Conservation (phyloP, 2,113 vertebrate genomes). For the Nibea coibor region DNA sequence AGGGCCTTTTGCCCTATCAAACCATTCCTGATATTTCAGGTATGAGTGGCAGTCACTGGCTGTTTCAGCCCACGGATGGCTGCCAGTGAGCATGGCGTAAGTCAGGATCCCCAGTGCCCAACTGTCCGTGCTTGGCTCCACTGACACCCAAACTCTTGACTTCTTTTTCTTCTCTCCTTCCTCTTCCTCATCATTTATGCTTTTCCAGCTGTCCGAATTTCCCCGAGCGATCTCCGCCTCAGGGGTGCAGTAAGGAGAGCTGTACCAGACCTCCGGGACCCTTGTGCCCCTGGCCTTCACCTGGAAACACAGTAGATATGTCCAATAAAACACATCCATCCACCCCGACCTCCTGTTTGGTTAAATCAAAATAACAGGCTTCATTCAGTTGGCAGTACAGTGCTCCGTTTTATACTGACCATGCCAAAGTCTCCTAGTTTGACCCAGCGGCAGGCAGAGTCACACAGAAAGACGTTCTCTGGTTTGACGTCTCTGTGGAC, state of each 20-base stretch:
- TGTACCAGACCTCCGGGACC: conserved; percentile 82
- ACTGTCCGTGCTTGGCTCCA: conserved; percentile 86
- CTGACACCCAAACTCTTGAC: conserved; percentile 68
- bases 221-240: conserved; percentile 82
- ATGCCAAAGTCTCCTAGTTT: conserved; percentile 92
- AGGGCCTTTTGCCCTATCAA: conserved; percentile 48
- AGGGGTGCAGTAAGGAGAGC: conserved; percentile 87
- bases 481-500: conserved; percentile 92
- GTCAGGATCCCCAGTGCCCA: conserved; percentile 91
- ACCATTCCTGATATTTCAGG: conserved; percentile 84
- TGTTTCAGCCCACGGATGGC: conserved; percentile 87
- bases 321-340: neutral
- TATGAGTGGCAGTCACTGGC: conserved; percentile 82
- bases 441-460: conserved; percentile 84
- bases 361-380: no score
- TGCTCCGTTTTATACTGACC: conserved; percentile 62
- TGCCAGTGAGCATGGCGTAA: conserved; percentile 87
- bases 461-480: conserved; percentile 91
- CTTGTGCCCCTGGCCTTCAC: conserved; percentile 83
- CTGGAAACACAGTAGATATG: conserved; percentile 36
- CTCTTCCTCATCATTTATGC: neutral
- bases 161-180: conserved; percentile 45
- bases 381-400: neutral
- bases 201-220: conserved; percentile 44
- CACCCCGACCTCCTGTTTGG: neutral